Conservation (phyloP, 2,113 vertebrate species). For the Zapus hudsonius region DNA sequence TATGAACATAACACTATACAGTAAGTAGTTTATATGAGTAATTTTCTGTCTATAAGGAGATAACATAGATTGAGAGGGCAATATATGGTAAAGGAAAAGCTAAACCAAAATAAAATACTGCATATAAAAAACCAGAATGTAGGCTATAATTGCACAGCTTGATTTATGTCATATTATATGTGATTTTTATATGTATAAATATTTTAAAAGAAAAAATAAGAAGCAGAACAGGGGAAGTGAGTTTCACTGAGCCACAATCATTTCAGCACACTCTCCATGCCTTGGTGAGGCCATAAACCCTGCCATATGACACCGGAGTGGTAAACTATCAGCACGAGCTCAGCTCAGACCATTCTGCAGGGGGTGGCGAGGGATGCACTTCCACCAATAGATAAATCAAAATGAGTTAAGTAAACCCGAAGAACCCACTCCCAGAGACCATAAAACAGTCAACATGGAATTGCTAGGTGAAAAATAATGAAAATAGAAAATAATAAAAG, state of each 20-base stretch:
- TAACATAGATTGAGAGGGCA: not conserved
- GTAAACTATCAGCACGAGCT: not conserved
- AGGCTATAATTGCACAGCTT: not conserved
- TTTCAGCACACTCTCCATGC: not conserved
- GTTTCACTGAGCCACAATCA: constrained; percentile 27
- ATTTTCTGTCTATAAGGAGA: not conserved
- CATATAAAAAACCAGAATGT: not conserved
- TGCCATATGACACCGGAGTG: not conserved
- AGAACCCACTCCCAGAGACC: not conserved
- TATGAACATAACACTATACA: not conserved
- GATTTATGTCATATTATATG: constrained; percentile 39
- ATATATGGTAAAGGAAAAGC: not conserved
- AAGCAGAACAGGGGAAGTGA: constrained; percentile 35
- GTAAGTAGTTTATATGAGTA: not conserved
- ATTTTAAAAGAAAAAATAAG: constrained; percentile 48
- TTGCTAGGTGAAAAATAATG: constrained; percentile 13
- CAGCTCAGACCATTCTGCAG: not conserved
- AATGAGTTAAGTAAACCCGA: not conserved
- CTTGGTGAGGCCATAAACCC: not conserved
- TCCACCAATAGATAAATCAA: constrained; percentile 52
- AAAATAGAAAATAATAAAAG: constrained; percentile 49
- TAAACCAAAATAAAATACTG: not conserved
- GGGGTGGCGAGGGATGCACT: not conserved
- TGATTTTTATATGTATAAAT: not conserved
- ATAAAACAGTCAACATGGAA: constrained; percentile 31